Base-by-base conservation (phyloP, 1,140 invertebrate genomes). In the Venturia canescens region DNA sequence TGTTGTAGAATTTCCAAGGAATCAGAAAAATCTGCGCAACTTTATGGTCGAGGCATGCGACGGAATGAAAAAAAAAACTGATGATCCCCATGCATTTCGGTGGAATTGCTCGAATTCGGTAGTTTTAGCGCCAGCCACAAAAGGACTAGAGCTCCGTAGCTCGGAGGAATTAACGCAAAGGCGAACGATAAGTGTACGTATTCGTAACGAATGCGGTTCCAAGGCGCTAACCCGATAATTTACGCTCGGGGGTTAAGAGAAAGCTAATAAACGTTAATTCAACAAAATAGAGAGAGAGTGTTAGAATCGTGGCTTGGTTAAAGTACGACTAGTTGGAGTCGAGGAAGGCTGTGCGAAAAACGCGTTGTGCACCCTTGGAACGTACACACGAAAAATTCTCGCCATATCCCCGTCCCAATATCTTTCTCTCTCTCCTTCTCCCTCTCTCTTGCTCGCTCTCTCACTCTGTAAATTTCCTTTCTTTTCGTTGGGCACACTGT, bases 231-330 rank as follows among this genome's bases (percentile, higher is more conserved):
- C 80, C 77, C 78, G 67, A 71, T 82, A 85, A 87, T 87, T 86
- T 87, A 86, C 80, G 83, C 66, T 70, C 72, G 77, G 72, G 75
- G 38, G 38, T 44, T 80, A 75, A 84, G 80, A 80, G 81, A 81
- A 84, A 86, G 85, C 84, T 87, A 87, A 87, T 87, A 87, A 87
- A 85, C 86, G 83, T 87, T 87, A 84, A 86, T 87, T 87, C 80
- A 80, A 87, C 85, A 81, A 85, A 87, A 85, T 79, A 84, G 80
- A 57, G 76, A 57, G 76, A 11, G 66, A 44, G 38, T 34, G 34
- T 29, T 38, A 38, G 13, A 27, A 69, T 69, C 66, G 29, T 77
- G 66, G 74, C 18, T 31, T 27, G 48, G 5, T 18, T 31, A 18
- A 21, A 60, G 72, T 60, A 53, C 48, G 26, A 18, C 26, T 13